phyloP scores from a whole-genome alignment of 2,113 vertebrate genomes.

The Cryptotis parvus region DNA sequence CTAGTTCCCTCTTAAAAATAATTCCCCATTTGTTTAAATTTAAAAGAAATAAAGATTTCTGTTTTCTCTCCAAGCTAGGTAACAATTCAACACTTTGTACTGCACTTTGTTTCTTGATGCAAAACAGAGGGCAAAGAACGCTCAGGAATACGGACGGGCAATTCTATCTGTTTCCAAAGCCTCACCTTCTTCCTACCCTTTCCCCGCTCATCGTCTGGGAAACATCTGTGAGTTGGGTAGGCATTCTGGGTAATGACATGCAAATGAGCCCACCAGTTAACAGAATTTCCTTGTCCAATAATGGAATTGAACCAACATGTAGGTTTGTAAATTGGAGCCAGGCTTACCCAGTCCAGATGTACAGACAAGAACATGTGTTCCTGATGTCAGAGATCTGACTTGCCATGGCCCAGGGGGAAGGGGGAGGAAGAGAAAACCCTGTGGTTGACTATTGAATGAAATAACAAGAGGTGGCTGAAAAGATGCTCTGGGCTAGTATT shows the following conservation, averaged over 20 bases:
- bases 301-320: constrained; percentile 77
- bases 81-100: constrained; percentile 66
- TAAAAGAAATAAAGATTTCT: constrained; percentile 81
- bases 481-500: neutral
- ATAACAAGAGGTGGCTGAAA: neutral
- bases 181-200: constrained; percentile 43
- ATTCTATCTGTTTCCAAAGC: constrained; percentile 77
- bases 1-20: constrained; percentile 67
- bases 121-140: constrained; percentile 73
- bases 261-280: constrained; percentile 74
- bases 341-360: constrained; percentile 70
- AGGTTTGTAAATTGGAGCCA: constrained; percentile 74
- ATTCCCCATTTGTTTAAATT: constrained; percentile 78
- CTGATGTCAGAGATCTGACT: neutral
- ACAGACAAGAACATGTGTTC: constrained; percentile 50
- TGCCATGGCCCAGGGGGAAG: neutral
- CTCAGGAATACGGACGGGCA: constrained; percentile 67
- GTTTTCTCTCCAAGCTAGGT: constrained; percentile 73
- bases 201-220: constrained; percentile 68
- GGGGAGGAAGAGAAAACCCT: constrained; percentile 29
- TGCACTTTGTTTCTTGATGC: constrained; percentile 75
- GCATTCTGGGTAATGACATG: constrained; percentile 82
- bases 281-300: constrained; percentile 82
- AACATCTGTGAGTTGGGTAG: constrained; percentile 74
- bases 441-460: neutral